Percentiles rank a stretch among this genome's conserved stretches.
Evolutionary conservation across 2,797 vertebrate species (phyloP).

Genomic region (Ciconia nigra): DNA sequence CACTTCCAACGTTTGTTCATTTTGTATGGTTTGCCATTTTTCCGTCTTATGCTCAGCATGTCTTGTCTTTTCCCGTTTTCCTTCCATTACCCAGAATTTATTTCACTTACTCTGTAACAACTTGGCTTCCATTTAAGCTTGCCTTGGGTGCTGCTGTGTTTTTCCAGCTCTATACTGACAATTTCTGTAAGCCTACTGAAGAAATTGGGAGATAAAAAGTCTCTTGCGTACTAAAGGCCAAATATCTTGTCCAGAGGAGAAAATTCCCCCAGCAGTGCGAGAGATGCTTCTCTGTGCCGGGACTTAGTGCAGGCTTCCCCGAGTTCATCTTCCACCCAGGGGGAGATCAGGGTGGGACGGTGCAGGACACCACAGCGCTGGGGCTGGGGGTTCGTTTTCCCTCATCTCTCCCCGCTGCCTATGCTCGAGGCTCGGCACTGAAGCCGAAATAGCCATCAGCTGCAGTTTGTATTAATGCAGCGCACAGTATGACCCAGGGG

Average conservation of each 20-base stretch:
- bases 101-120: neutral
- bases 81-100: neutral
- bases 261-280: too few species aligned
- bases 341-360: neutral
- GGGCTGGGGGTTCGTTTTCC: neutral
- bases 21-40: neutral
- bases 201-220: neutral
- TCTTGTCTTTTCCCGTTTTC: neutral
- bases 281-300: neutral
- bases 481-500: accelerated
- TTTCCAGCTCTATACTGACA: neutral
- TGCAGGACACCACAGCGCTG: accelerated
- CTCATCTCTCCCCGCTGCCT: accelerated
- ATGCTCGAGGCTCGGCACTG: accelerated
- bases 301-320: neutral
- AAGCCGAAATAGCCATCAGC: neutral
- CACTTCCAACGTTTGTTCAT: neutral
- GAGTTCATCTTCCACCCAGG: too few species aligned
- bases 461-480: too few species aligned
- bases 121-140: neutral
- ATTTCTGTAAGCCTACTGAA: neutral
- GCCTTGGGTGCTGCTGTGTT: neutral
- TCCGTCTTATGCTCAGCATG: neutral
- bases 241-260: neutral
- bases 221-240: neutral